phyloP scores from a whole-genome alignment of 2,888 invertebrate genomes.

The Rhamphomyia laevipes region DNA sequence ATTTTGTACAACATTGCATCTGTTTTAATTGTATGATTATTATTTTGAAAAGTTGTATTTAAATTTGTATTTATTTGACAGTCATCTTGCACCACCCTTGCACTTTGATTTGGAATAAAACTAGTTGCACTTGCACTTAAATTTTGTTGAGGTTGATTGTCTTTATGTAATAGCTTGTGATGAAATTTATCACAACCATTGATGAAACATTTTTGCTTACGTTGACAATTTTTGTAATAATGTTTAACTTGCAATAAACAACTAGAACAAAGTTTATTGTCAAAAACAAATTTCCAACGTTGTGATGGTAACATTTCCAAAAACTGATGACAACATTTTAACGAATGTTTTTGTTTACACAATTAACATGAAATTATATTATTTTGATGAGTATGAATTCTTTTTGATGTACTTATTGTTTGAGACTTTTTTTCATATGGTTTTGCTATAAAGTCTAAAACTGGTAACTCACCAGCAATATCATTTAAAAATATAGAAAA shows the following conservation, averaged over 20 bases:
- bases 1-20: constrained; percentile 7
- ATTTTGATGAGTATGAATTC: background rate
- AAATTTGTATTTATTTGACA: background rate
- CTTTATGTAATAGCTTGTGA: background rate
- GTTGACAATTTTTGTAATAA: background rate
- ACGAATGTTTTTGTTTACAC: background rate
- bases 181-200: background rate
- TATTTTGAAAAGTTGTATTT: background rate
- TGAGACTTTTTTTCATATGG: background rate
- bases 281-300: background rate
- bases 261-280: background rate
- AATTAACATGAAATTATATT: background rate
- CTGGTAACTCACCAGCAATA: background rate
- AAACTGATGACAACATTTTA: background rate
- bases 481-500: background rate
- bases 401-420: background rate
- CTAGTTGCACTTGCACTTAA: background rate
- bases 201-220: background rate
- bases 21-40: background rate
- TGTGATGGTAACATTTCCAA: background rate
- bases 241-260: background rate
- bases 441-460: background rate
- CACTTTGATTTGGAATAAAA: background rate
- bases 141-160: too few relatives aligned
- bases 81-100: background rate